Evolutionary conservation across 2,888 invertebrate genomes (phyloP).

Genomic region (Hydrotaea diabolus): DNA sequence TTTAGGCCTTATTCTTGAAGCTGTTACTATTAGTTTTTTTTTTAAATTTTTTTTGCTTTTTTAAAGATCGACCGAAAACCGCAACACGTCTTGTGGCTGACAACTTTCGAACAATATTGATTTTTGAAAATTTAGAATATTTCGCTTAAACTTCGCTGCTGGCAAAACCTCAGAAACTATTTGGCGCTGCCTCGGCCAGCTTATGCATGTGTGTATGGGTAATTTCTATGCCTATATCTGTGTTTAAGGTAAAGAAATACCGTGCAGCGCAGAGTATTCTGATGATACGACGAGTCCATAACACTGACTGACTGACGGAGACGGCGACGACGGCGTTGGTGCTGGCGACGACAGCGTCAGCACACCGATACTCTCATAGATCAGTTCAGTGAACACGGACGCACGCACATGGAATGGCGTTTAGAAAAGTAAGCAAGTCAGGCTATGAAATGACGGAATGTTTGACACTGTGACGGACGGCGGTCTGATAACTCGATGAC

Average conservation of each 20-base stretch:
- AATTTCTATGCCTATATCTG: neutral
- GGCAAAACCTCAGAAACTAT: slow-evolving; percentile 29
- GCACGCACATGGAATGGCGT: slow-evolving; percentile 28
- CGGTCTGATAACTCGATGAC: slow-evolving; percentile 5
- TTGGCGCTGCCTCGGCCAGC: slow-evolving; percentile 14
- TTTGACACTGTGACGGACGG: neutral
- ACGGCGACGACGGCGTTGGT: too few species aligned
- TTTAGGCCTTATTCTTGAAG: slow-evolving; percentile 20
- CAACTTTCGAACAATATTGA: slow-evolving; percentile 67
- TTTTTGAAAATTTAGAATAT: slow-evolving; percentile 65
- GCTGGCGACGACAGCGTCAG: too few species aligned
- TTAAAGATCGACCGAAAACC: slow-evolving; percentile 50
- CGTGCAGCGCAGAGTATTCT: neutral
- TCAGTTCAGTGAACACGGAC: neutral
- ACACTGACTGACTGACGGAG: too few species aligned
- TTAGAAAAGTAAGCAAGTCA: neutral
- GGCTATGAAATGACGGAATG: neutral
- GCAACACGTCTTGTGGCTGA: slow-evolving; percentile 65
- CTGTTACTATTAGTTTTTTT: slow-evolving; percentile 29
- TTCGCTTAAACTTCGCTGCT: slow-evolving; percentile 58
- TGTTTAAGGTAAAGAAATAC: neutral
- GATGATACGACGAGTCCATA: too few species aligned
- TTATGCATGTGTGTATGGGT: neutral
- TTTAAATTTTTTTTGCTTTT: slow-evolving; percentile 25
- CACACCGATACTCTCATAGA: neutral